Conservation (phyloP, 2,888 invertebrate genomes). For the Bibio marci region DNA sequence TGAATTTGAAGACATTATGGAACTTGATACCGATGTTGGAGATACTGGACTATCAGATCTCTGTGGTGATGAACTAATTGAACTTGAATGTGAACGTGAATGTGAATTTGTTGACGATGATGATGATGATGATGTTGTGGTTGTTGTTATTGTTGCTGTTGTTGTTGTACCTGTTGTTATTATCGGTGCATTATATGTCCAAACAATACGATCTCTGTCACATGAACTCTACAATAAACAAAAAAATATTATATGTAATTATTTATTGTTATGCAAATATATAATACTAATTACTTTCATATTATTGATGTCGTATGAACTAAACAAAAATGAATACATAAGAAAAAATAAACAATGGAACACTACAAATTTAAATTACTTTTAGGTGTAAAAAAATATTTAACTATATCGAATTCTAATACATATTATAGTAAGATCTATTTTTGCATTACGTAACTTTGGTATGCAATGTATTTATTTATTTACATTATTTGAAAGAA, state of each 20-base stretch:
- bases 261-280: no score
- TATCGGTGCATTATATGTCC: slow-evolving; percentile 81
- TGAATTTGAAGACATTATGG: slow-evolving; percentile 65
- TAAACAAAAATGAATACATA: no score
- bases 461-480: no score
- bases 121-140: slow-evolving; percentile 37
- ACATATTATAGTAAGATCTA: no score
- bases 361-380: no score
- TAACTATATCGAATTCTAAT: no score
- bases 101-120: slow-evolving; percentile 33
- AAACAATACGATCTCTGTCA: slow-evolving; percentile 51
- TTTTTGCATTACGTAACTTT: no score
- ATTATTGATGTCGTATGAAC: no score
- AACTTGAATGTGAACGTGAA: slow-evolving; percentile 28
- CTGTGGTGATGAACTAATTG: slow-evolving; percentile 30
- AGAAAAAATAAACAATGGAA: not conserved
- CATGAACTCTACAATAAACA: slow-evolving; percentile 18
- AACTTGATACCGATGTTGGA: slow-evolving; percentile 75
- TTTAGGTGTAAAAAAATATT: no score
- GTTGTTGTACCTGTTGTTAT: slow-evolving; percentile 37
- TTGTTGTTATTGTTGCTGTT: slow-evolving; percentile 38
- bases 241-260: no score
- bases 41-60: slow-evolving; percentile 58
- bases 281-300: not conserved
- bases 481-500: no score